Base-by-base conservation (phyloP, 2,797 vertebrate genomes). In the Centroberyx gerrardi region DNA sequence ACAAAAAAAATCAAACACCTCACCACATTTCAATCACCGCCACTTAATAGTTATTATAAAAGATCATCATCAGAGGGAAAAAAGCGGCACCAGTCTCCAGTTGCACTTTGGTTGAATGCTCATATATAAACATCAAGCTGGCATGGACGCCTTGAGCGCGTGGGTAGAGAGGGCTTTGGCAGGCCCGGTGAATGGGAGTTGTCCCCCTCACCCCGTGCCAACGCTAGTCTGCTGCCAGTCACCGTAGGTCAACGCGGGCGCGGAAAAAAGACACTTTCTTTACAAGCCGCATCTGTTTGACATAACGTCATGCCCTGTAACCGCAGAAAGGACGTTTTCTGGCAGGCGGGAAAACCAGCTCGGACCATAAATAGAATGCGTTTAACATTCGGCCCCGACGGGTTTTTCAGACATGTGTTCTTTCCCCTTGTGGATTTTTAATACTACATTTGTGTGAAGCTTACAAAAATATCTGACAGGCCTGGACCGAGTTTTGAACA, bases 211-310 rank as follows among this genome's bases (percentile, higher is more conserved):
- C 78, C 87, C 51, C 1, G 17, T 81, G 87, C 91, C 92, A 88
- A 76, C 83, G 83, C 74, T 59, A 2, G 46, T 49, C 52, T 49
- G 68, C 79, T 78, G 86, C 90, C 88, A 92, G 84, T 54, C 82
- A 84, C 10, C 49, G 14, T 38, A 28, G 80, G 83, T 88, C 84
- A 87, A 44, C 8, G 68, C 69, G 72, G 81, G 86, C 84, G 60
- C 69, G 85, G 89, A 92, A 92, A 88, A 89, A 82, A 60, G 28
- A 79, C 68, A 72, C 71, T 80, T 86, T 86, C 77, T 92, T 91
- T 92, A 91, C 83, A 84, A 87, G 86, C 63, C 33, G 61, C 86
- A 88, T 91, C 85, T 90, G 89, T 88, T 90, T 87, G 61, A 82
- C 78, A 87, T 78, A 22, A 84, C 83, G 82, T 92, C 86, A 90